Conservation (phyloP, 2,113 vertebrate species). For the Panurus biarmicus region DNA sequence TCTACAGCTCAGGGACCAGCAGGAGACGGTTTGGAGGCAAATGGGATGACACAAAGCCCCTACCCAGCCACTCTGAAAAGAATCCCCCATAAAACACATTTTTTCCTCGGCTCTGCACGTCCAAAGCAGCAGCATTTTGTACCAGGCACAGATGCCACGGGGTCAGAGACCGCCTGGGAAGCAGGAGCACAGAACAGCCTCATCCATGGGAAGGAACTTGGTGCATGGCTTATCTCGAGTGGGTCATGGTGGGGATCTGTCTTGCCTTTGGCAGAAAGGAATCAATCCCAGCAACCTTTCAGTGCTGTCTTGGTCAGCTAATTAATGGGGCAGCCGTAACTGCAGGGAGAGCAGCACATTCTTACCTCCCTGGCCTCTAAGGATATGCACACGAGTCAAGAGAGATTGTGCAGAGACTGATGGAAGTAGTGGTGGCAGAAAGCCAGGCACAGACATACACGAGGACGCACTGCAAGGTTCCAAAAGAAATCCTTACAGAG, state of each 20-base stretch:
- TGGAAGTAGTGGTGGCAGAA: background rate
- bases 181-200: background rate
- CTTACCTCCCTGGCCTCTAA: background rate
- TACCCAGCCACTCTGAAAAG: background rate
- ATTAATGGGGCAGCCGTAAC: background rate
- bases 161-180: background rate
- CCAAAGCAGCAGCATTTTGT: background rate
- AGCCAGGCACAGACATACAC: background rate
- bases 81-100: rapidly evolving
- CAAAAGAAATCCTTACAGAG: background rate
- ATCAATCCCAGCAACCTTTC: background rate
- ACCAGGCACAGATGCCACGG: background rate
- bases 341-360: background rate
- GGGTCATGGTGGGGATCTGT: background rate
- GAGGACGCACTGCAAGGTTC: background rate
- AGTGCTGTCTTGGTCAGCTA: background rate
- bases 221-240: background rate
- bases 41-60: background rate
- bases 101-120: background rate
- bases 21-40: background rate
- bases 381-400: background rate
- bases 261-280: background rate
- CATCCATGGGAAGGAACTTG: background rate
- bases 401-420: background rate
- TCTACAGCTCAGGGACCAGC: background rate